These are phyloP conservation scores for Leptosomus discolor DNA, from an alignment of 2,113 vertebrate species.

Conservation along the genomic window DNA sequence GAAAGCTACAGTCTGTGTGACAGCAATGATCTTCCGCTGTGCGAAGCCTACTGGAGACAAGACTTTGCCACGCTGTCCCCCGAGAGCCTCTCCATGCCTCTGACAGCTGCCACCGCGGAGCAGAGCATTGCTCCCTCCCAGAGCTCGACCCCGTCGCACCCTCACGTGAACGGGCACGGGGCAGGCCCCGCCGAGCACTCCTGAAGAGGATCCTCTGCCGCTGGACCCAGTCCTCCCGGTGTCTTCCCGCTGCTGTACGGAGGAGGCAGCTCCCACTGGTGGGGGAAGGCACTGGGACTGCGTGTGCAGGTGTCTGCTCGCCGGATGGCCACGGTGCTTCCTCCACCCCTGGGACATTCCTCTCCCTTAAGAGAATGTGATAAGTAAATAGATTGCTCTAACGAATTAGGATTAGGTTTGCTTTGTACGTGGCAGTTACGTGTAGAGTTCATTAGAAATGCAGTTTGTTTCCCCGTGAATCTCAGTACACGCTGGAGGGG, in stretches of 20 bases:
- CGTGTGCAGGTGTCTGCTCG: background rate
- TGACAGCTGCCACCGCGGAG: constrained; percentile 49
- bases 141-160: constrained; percentile 71
- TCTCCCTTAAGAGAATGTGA: background rate
- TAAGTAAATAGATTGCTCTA: background rate
- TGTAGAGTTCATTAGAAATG: background rate
- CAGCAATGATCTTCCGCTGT: constrained; percentile 88
- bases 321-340: background rate
- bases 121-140: constrained; percentile 57
- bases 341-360: background rate
- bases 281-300: background rate
- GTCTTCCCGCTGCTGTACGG: constrained; percentile 27
- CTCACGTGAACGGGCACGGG: constrained; percentile 85
- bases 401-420: background rate
- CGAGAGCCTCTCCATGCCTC: constrained; percentile 75
- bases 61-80: constrained; percentile 81
- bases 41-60: constrained; percentile 87
- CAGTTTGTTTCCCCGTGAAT: background rate
- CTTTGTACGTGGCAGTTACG: background rate
- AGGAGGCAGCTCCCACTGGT: background rate
- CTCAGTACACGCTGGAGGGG: background rate
- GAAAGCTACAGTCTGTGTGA: constrained; percentile 95
- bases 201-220: constrained; percentile 40
- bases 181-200: constrained; percentile 71
- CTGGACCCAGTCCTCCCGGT: rapidly evolving